Percentiles rank a stretch among this genome's conserved stretches.
Evolutionary conservation across 2,113 vertebrate genomes (phyloP).

Genomic region (Rissa tridactyla): DNA sequence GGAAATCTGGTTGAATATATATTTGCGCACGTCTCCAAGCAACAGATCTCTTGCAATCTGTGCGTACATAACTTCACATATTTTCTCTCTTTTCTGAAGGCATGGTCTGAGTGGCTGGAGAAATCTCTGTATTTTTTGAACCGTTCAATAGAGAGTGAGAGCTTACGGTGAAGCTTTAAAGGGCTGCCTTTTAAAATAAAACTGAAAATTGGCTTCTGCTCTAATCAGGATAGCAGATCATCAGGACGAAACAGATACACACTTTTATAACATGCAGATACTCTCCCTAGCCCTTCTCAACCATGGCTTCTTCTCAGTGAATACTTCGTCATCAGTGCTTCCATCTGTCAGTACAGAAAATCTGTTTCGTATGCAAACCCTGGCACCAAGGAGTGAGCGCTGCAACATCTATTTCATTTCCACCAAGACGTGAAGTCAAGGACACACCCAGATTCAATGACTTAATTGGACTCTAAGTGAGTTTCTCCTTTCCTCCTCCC

Average conservation of each 20-base stretch:
- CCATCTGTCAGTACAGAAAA: neutral
- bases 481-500: neutral
- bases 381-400: neutral
- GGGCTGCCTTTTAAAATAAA: slow-evolving; percentile 6
- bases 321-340: neutral
- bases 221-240: slow-evolving; percentile 36
- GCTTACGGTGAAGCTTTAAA: slow-evolving; percentile 18
- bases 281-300: neutral
- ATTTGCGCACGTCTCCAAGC: neutral
- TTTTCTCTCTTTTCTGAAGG: neutral
- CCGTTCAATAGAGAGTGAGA: neutral
- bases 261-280: neutral
- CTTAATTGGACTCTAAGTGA: neutral
- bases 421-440: neutral
- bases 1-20: neutral
- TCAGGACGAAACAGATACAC: slow-evolving; percentile 17
- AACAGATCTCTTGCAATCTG: slow-evolving; percentile 28
- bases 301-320: neutral
- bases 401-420: neutral
- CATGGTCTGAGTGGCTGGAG: neutral
- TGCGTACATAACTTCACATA: neutral
- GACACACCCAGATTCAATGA: neutral
- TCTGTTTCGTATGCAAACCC: neutral
- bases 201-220: neutral
- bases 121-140: neutral